A percentile compares a stretch with the other conserved stretches of the same genome.
phyloP scores from a whole-genome alignment of 2,888 invertebrate species.

The Trileptium ribeirensis region DNA sequence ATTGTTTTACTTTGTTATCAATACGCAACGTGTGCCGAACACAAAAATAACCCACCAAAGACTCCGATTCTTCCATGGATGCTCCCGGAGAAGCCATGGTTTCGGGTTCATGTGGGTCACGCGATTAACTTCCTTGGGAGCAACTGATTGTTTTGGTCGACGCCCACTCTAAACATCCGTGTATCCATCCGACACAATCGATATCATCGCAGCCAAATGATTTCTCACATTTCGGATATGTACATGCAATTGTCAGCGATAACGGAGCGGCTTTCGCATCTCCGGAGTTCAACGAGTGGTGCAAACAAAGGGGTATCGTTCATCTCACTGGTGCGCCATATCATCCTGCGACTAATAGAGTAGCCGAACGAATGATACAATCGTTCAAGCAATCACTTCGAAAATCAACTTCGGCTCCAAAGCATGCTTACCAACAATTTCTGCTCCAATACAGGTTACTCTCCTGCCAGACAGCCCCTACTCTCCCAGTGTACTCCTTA shows the following conservation, averaged over 20 bases:
- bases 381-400: conserved; percentile 33
- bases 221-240: conserved; percentile 36
- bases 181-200: conserved; percentile 13
- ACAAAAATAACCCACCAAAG: background rate
- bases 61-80: conserved; percentile 42
- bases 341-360: conserved; percentile 34
- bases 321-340: conserved; percentile 36
- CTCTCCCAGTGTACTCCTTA: conserved; percentile 26
- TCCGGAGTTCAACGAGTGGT: background rate
- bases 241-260: conserved; percentile 36
- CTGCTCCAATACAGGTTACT: conserved; percentile 15
- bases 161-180: conserved; percentile 5
- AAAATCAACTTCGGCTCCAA: conserved; percentile 22
- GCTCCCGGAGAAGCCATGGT: conserved; percentile 41
- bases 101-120: conserved; percentile 40
- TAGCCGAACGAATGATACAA: conserved; percentile 26
- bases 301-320: background rate
- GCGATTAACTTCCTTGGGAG: conserved; percentile 35
- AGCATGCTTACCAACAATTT: conserved; percentile 28
- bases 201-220: conserved; percentile 25
- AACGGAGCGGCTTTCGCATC: conserved; percentile 35
- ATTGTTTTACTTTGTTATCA: background rate
- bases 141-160: conserved; percentile 1
- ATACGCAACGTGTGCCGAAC: conserved; percentile 6
- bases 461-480: conserved; percentile 7